Evolutionary conservation across 2,888 invertebrate genomes (phyloP).

Genomic region (Scaptomyza cyrtandrae): DNA sequence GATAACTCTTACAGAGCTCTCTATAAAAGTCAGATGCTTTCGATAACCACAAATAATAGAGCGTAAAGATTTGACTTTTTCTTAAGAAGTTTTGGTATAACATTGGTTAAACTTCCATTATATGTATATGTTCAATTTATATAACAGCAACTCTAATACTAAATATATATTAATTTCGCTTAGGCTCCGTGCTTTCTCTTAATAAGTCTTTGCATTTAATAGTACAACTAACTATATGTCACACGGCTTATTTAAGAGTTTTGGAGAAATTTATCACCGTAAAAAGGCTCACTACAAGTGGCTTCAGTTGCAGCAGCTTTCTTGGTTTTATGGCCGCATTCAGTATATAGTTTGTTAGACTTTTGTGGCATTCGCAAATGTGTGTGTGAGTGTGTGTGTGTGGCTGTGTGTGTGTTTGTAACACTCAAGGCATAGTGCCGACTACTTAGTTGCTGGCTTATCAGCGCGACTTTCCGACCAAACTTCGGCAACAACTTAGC

Average conservation of each 20-base stretch:
- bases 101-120: too few species aligned
- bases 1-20: too few species aligned
- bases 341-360: constrained; percentile 27
- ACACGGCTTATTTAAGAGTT: constrained; percentile 41
- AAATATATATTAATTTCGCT: neutral
- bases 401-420: constrained; percentile 7
- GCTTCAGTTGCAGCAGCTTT: constrained; percentile 26
- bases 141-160: too few species aligned
- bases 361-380: constrained; percentile 43
- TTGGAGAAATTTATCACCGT: constrained; percentile 47
- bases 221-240: constrained; percentile 51
- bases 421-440: constrained; percentile 18
- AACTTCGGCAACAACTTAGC: constrained; percentile 75
- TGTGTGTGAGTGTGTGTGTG: neutral
- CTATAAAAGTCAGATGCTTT: too few species aligned
- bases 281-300: constrained; percentile 35
- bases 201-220: constrained; percentile 35
- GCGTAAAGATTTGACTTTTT: too few species aligned
- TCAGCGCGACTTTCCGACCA: constrained; percentile 45
- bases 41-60: too few species aligned
- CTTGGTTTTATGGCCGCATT: constrained; percentile 44
- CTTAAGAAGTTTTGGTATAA: too few species aligned
- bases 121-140: too few species aligned
- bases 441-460: constrained; percentile 60
- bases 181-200: neutral